These are phyloP conservation scores for Cantharis rustica DNA, from an alignment of 2,888 invertebrate species.

Conservation along the genomic window DNA sequence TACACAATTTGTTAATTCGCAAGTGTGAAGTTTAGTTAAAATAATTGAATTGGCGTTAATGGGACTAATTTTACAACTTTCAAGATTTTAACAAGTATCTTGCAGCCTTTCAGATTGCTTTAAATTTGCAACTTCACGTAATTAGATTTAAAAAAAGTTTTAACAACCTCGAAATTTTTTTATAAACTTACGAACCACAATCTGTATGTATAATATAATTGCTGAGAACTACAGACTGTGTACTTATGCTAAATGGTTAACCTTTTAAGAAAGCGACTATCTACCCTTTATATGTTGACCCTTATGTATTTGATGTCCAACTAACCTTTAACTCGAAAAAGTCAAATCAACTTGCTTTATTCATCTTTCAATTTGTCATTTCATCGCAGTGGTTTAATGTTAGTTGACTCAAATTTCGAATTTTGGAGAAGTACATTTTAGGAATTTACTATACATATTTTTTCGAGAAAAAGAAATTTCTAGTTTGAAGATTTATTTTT, in stretches of 20 bases:
- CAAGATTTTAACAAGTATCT: not conserved
- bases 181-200: slow-evolving; percentile 1
- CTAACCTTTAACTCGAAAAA: slow-evolving; percentile 39
- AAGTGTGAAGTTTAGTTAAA: not conserved
- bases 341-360: slow-evolving; percentile 27
- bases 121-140: not conserved
- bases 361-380: not conserved
- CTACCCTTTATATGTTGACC: slow-evolving; percentile 35
- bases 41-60: not conserved
- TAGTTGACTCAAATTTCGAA: too few species aligned
- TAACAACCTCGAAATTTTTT: not conserved
- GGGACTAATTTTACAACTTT: not conserved
- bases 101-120: not conserved
- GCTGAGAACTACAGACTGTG: slow-evolving; percentile 38
- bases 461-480: too few species aligned
- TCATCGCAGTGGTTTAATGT: too few species aligned
- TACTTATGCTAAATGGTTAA: slow-evolving; percentile 5
- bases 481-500: too few species aligned
- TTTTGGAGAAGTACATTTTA: too few species aligned
- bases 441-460: too few species aligned
- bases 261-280: slow-evolving; percentile 13
- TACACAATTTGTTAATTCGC: not conserved
- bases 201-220: slow-evolving; percentile 34
- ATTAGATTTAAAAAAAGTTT: not conserved
- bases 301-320: slow-evolving; percentile 38